A percentile compares a stretch with the other conserved stretches of the same genome.
Evolutionary conservation across 2,888 invertebrate species (phyloP).

Genomic region (Patella depressa): DNA sequence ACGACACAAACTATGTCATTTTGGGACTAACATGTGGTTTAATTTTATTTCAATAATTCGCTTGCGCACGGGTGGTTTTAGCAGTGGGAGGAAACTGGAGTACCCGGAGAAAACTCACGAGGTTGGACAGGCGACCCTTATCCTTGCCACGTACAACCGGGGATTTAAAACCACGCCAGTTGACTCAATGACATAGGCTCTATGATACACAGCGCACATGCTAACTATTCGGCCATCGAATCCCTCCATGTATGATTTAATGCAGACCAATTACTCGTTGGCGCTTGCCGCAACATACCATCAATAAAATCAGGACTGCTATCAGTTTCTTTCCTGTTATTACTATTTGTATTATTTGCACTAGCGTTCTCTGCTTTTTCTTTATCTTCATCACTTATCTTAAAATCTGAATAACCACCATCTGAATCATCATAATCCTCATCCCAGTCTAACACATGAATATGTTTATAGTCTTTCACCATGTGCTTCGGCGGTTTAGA

Average conservation of each 20-base stretch:
- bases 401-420: constrained; percentile 76
- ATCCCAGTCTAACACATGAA: constrained; percentile 75
- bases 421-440: constrained; percentile 76
- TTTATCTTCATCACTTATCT: constrained; percentile 65
- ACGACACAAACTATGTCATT: too few relatives aligned
- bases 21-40: too few relatives aligned
- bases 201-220: too few relatives aligned
- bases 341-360: background rate
- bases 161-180: too few relatives aligned
- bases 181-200: too few relatives aligned
- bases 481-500: constrained; percentile 77
- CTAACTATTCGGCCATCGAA: constrained; percentile 13
- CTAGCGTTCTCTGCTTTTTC: background rate
- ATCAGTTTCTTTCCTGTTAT: background rate
- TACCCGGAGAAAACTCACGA: too few relatives aligned
- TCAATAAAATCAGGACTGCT: background rate
- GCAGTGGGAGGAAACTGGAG: too few relatives aligned
- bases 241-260: background rate
- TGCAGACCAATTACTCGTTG: too few relatives aligned
- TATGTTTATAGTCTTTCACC: constrained; percentile 77
- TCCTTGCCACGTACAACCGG: too few relatives aligned
- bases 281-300: background rate
- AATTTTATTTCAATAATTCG: too few relatives aligned
- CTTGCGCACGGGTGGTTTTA: too few relatives aligned
- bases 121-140: too few relatives aligned